Base-by-base conservation (phyloP, 2,888 invertebrate genomes). In the Uloborus plumipes region DNA sequence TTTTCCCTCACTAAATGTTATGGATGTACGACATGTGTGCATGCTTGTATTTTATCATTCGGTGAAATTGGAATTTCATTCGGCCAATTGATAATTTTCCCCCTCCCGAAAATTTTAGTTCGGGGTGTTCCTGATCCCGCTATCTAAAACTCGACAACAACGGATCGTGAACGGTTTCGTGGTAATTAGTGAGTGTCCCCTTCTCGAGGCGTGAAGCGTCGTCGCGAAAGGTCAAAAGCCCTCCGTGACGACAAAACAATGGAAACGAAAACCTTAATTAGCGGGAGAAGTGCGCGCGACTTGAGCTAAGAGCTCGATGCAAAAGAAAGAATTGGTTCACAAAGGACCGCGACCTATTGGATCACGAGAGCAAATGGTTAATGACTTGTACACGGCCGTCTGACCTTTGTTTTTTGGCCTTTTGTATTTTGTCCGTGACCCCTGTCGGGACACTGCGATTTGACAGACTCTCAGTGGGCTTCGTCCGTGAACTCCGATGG, bases 241-340 rank as follows among this genome's bases (percentile, higher is more conserved):
- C 26, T 75, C 64, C 71, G 71, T 71, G 81, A 82, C 75, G 65
- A 76, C 75, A 71, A 82, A 58, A 82, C 76, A 82, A 82, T 82
- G 65, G 75, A 14, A 70, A 58, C 70, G 73, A 69, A 72, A 70
- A 65, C 71, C 75, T 69, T 82, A 82, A 82, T 82, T 82, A 82
- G 76, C 39, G 59, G 61, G 26, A 75, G 70, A 70, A 75, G 61
- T 70, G 71, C 74, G 71, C 81, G 70, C 81, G 75, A 71, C 81
- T 76, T 75, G 75, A 64, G 58, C 39, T 72, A 73, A 69, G 66
- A 69, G 79, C 53, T 73, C 62, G 73, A 65, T 49, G 64, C 31
- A 53, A 67, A 31, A 69, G 59, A 58, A 69, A 22, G 39, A 76
- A 70, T 71, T 61, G 64, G 64, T n/a, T 73, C 67, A 61, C 79